Percentiles rank a stretch among this genome's conserved stretches.
Evolutionary conservation across 2,113 vertebrate species (phyloP).

Genomic region (Benitochromis conjunctus): DNA sequence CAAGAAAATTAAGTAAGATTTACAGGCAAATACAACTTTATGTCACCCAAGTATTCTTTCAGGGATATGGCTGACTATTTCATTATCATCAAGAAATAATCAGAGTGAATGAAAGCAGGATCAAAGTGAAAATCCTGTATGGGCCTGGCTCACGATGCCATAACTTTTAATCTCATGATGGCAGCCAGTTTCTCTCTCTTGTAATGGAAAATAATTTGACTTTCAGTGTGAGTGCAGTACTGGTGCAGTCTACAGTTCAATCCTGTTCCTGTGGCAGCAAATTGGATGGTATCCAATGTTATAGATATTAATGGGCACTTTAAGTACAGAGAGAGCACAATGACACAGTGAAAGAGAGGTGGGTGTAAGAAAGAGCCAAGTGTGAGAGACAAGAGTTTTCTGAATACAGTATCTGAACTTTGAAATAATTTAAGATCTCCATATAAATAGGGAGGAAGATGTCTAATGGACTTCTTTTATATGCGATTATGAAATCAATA

Average conservation of each 20-base stretch:
- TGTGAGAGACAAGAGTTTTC: not conserved
- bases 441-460: not conserved
- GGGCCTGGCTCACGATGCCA: not conserved
- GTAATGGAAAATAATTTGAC: conserved; percentile 11
- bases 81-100: not conserved
- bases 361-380: not conserved
- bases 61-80: not conserved
- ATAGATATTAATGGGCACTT: conserved; percentile 38
- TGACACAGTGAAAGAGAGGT: conserved; percentile 31
- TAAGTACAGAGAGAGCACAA: conserved; percentile 17
- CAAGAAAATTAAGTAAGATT: not conserved
- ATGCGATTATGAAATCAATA: not conserved
- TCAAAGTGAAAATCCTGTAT: not conserved
- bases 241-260: not conserved
- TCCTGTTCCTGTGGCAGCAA: not conserved
- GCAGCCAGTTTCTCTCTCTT: conserved; percentile 1
- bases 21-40: not conserved
- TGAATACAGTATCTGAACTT: conserved; percentile 9
- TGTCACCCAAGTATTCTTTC: not conserved
- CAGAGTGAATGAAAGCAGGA: not conserved
- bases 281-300: conserved; percentile 28
- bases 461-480: not conserved
- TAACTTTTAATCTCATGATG: conserved; percentile 12
- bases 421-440: not conserved
- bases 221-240: not conserved